phyloP scores from a whole-genome alignment of 2,113 vertebrate species.

The Apteryx mantelli region DNA sequence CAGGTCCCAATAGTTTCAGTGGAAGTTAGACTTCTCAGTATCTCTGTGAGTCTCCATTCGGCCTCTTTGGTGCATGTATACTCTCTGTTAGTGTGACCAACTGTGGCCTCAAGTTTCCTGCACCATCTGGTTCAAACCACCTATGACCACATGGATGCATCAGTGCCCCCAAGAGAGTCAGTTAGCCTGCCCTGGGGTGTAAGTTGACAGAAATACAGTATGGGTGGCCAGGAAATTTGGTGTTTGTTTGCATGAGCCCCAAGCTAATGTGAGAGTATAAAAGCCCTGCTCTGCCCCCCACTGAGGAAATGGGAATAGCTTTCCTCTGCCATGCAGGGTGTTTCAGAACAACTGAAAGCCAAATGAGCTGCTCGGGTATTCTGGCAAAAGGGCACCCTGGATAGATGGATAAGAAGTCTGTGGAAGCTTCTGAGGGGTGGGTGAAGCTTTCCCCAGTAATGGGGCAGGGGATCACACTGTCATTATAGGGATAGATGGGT shows the following conservation, averaged over 20 bases:
- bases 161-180: neutral
- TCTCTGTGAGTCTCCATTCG: fast-evolving
- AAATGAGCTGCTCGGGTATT: neutral
- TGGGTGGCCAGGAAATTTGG: neutral
- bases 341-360: neutral
- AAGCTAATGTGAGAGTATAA: neutral
- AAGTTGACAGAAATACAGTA: neutral
- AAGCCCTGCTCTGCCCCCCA: neutral
- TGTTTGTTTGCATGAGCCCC: neutral
- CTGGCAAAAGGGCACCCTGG: neutral
- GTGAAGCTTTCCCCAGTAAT: neutral
- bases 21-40: neutral
- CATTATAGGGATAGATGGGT: neutral
- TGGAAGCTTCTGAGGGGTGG: neutral
- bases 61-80: neutral
- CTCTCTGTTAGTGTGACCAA: neutral
- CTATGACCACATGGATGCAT: neutral
- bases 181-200: neutral
- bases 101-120: neutral
- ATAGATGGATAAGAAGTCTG: neutral
- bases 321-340: neutral
- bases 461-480: neutral
- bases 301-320: neutral
- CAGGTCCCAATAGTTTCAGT: neutral
- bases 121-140: neutral